phyloP scores from a whole-genome alignment of 2,888 invertebrate genomes.

The Cryptosula pallasiana region DNA sequence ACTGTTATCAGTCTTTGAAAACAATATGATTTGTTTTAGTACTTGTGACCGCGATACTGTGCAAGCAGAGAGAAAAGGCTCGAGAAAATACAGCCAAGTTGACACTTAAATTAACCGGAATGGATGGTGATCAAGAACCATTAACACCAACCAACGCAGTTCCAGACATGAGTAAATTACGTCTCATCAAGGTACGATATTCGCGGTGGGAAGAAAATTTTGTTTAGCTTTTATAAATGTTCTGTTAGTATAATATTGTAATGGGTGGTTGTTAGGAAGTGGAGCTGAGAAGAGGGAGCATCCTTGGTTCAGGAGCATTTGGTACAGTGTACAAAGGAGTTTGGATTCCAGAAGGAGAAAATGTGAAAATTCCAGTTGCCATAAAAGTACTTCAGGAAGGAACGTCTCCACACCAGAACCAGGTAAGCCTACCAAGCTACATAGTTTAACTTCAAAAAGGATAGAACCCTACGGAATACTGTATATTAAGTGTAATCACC shows the following conservation, averaged over 20 bases:
- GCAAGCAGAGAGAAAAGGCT: constrained; percentile 72
- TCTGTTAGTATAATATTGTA: too few relatives aligned
- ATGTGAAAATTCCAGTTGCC: constrained; percentile 77
- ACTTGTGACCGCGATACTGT: constrained; percentile 56
- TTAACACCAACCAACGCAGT: constrained; percentile 83
- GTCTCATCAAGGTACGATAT: constrained; percentile 70
- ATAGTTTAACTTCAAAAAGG: too few relatives aligned
- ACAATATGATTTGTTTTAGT: not conserved
- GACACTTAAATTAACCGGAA: constrained; percentile 76
- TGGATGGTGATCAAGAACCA: constrained; percentile 64
- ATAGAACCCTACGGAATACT: too few relatives aligned
- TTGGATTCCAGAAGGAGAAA: constrained; percentile 49
- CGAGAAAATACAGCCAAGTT: constrained; percentile 87
- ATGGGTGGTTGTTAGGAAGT: constrained; percentile 68
- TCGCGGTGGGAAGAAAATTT: too few relatives aligned
- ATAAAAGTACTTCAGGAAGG: constrained; percentile 90
- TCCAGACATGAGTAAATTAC: constrained; percentile 84
- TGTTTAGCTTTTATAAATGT: too few relatives aligned
- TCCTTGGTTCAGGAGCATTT: constrained; percentile 90
- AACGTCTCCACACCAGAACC: constrained; percentile 68
- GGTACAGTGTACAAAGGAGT: constrained; percentile 75
- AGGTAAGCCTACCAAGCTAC: too few relatives aligned
- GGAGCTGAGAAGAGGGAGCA: constrained; percentile 81
- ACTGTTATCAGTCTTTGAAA: too few relatives aligned
- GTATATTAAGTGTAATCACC: too few relatives aligned